phyloP scores from a whole-genome alignment of 2,888 invertebrate species.

The Papilio gigon region DNA sequence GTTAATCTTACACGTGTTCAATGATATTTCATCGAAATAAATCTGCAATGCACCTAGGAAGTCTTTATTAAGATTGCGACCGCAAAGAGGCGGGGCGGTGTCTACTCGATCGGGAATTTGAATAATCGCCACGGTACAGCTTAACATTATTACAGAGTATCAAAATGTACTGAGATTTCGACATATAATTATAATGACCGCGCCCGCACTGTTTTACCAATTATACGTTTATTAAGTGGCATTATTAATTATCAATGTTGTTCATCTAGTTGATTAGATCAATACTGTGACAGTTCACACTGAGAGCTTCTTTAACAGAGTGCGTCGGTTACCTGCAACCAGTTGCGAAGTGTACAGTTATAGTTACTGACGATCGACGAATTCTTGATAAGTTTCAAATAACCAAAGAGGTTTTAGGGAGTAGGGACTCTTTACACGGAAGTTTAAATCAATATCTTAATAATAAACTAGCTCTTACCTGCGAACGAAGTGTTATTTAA shows the following conservation, averaged over 20 bases:
- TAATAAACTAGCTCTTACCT: not conserved
- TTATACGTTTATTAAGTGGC: conserved; percentile 48
- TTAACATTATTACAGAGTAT: conserved; percentile 63
- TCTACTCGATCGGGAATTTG: conserved; percentile 75
- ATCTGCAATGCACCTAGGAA: conserved; percentile 74
- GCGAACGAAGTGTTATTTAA: not conserved
- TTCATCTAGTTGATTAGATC: not conserved
- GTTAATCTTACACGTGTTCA: conserved; percentile 56
- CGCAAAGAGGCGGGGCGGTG: conserved; percentile 74
- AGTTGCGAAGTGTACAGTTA: too few relatives aligned
- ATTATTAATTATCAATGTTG: conserved; percentile 10
- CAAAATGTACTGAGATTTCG: conserved; percentile 60
- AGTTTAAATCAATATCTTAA: not conserved
- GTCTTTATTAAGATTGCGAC: conserved; percentile 81
- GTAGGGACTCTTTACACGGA: too few relatives aligned
- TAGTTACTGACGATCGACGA: too few relatives aligned
- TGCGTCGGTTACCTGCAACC: too few relatives aligned
- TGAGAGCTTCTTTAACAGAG: not conserved
- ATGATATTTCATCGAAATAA: conserved; percentile 71
- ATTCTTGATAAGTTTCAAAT: too few relatives aligned
- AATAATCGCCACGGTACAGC: conserved; percentile 74
- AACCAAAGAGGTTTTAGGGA: too few relatives aligned
- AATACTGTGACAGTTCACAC: not conserved
- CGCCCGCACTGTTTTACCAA: conserved; percentile 49
- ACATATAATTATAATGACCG: conserved; percentile 56